Evolutionary conservation across 2,797 vertebrate species (phyloP).

Genomic region (Melanogrammus aeglefinus): DNA sequence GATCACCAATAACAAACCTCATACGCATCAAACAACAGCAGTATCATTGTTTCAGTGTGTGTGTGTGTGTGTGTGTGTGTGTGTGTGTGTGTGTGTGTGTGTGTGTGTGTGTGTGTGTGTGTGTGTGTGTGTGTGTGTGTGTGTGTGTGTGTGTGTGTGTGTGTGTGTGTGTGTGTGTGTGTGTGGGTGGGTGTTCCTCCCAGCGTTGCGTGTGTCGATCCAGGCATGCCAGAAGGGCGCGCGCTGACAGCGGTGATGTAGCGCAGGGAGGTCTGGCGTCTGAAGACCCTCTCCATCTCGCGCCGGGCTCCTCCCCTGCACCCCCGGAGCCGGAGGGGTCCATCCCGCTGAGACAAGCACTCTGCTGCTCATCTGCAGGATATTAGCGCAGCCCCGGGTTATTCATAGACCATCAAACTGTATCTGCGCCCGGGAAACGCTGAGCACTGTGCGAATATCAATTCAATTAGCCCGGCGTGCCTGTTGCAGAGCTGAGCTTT

Average conservation of each 20-base stretch:
- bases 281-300: slow-evolving; percentile 26
- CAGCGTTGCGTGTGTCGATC: neutral
- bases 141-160: neutral
- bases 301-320: slow-evolving; percentile 41
- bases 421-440: slow-evolving; percentile 65
- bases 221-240: neutral
- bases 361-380: slow-evolving; percentile 62
- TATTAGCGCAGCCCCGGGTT: slow-evolving; percentile 58
- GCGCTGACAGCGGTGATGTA: slow-evolving; percentile 9
- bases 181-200: neutral
- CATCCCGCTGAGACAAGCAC: slow-evolving; percentile 69
- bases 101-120: no score
- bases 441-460: slow-evolving; percentile 71
- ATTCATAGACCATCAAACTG: slow-evolving; percentile 58
- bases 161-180: neutral
- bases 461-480: slow-evolving; percentile 64
- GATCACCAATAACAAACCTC: neutral
- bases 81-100: neutral
- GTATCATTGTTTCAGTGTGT: neutral
- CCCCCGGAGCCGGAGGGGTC: slow-evolving; percentile 37
- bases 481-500: slow-evolving; percentile 62
- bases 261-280: neutral
- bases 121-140: no score
- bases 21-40: neutral
- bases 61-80: no score